Evolutionary conservation across 2,113 vertebrate genomes (phyloP).

Genomic region (Sorex fumeus): DNA sequence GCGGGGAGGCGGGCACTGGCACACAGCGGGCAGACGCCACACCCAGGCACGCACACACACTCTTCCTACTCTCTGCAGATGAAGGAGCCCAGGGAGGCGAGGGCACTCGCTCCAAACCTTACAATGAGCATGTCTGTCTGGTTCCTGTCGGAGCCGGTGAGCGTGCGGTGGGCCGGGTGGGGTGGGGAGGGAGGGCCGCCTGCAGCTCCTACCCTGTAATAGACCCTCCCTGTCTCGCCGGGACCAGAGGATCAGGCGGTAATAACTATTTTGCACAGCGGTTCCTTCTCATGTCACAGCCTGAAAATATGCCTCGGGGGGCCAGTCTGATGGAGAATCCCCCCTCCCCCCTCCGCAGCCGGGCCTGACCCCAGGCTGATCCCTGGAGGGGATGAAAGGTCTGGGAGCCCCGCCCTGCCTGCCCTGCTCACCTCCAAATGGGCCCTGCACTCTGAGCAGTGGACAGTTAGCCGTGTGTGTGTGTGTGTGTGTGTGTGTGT

Average conservation of each 20-base stretch:
- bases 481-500: too few relatives aligned
- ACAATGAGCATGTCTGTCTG: not conserved
- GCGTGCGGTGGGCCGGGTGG: not conserved
- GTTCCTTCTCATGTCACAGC: slow-evolving; percentile 23
- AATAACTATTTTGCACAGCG: slow-evolving; percentile 67
- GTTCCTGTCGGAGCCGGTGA: rapidly evolving
- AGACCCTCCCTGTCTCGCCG: slow-evolving; percentile 35
- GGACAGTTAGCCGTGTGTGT: not conserved
- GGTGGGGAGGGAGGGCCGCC: not conserved
- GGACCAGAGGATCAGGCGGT: not conserved
- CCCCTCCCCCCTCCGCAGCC: not conserved
- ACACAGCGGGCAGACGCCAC: too few relatives aligned
- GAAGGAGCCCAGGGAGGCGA: not conserved
- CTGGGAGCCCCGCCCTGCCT: not conserved
- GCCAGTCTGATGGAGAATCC: not conserved
- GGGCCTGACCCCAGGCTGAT: slow-evolving; percentile 45
- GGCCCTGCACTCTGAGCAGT: not conserved
- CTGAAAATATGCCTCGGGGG: not conserved
- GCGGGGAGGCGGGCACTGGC: too few relatives aligned
- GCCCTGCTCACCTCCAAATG: not conserved
- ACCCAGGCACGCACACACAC: too few relatives aligned
- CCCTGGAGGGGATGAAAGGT: not conserved
- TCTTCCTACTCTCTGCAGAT: not conserved
- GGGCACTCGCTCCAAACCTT: not conserved
- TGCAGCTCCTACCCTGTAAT: slow-evolving; percentile 47